Evolutionary conservation across 1,140 invertebrate genomes (phyloP), one percentile per base, ranked within the genome.

Genomic region (Aphelinus atriplicis): DNA sequence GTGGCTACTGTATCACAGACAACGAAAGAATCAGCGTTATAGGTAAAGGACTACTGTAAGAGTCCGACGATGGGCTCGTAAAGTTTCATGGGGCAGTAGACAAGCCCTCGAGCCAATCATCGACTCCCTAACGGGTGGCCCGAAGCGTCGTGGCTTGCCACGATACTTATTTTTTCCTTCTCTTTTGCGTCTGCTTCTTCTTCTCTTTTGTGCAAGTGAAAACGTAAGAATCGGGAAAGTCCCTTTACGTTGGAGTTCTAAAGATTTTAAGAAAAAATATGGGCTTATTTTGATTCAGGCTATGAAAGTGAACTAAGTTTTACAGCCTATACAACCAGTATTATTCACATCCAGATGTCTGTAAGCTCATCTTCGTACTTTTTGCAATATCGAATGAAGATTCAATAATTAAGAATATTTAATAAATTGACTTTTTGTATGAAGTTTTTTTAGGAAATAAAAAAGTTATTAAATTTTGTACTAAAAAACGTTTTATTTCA

Each of bases 31-130:
- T 76, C 62, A 66, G 74, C 56, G 42, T 58, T 48, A 53, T 48
- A 74, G 64, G 26, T 45, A 74, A 74, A 63, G 66, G 65, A 69
- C 73, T 74, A 63, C 73, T 66, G 61, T 42, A 63, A 65, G 73
- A 64, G 9, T 70, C 61, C 55, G 55, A 46, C 46, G 47, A 75
- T 65, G 60, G 62, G 58, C 68, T 76, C 75, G 56, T 76, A 72
- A 76, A 76, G 60, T 76, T 76, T 76, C 63, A 76, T 68, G 70
- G 65, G 45, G 69, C 69, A 66, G 70, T 67, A 76, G 69, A 72
- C 67, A 76, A 72, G 70, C 75, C 75, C 75, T 76, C 65, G 75
- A 76, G 65, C 75, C 75, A 72, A 76, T 76, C 70, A 76, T 76
- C 65, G 70, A 62, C 53, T 76, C 58, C 65, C 60, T 76, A 76